These are phyloP conservation scores for Saturnia pavonia DNA, from an alignment of 2,888 invertebrate genomes.

Conservation along the genomic window DNA sequence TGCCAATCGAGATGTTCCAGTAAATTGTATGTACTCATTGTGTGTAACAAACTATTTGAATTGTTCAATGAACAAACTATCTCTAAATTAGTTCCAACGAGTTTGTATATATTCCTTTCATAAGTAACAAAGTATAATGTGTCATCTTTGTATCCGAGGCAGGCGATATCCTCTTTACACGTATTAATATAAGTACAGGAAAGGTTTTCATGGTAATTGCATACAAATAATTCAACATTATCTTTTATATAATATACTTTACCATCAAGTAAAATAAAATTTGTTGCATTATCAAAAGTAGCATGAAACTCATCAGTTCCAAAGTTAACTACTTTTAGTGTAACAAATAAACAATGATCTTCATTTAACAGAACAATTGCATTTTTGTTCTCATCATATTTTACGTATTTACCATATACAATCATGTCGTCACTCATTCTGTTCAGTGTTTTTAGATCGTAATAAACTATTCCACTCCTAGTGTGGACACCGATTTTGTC, in stretches of 20 bases:
- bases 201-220: conserved; percentile 34
- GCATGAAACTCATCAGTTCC: conserved; percentile 30
- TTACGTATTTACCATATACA: conserved; percentile 51
- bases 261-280: conserved; percentile 42
- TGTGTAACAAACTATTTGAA: conserved; percentile 44
- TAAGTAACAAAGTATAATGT: conserved; percentile 50
- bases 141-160: conserved; percentile 44
- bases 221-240: conserved; percentile 48
- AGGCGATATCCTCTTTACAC: conserved; percentile 39
- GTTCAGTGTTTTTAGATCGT: conserved; percentile 50
- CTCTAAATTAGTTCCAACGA: conserved; percentile 34
- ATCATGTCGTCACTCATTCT: conserved; percentile 32
- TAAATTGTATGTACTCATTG: conserved; percentile 49
- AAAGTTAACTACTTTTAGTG: conserved; percentile 39
- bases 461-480: conserved; percentile 49
- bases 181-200: conserved; percentile 33
- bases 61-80: conserved; percentile 39
- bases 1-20: conserved; percentile 64
- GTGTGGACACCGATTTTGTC: conserved; percentile 59
- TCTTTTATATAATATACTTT: conserved; percentile 49
- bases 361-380: conserved; percentile 42
- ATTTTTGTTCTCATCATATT: conserved; percentile 53
- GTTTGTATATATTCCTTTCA: conserved; percentile 47
- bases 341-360: conserved; percentile 47
- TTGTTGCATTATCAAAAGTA: conserved; percentile 49